phyloP scores from a whole-genome alignment of 2,113 vertebrate species.

The Phrynosoma blainvillii region DNA sequence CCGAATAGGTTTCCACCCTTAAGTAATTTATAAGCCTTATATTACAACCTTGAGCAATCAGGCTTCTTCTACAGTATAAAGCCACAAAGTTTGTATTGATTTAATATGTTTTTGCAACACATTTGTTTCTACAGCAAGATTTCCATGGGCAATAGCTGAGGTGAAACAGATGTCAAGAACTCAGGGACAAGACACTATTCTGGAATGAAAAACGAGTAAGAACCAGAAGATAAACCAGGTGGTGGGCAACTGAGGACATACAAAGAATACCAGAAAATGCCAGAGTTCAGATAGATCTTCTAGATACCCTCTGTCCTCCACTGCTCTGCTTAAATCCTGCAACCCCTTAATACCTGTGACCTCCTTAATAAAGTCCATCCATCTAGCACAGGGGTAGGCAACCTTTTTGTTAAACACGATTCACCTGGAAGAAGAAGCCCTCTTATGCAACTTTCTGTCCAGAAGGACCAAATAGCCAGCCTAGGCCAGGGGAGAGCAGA shows the following conservation, averaged over 20 bases:
- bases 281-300: background rate
- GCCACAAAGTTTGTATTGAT: background rate
- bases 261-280: background rate
- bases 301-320: too few relatives aligned
- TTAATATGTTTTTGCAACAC: background rate
- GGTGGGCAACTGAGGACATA: background rate
- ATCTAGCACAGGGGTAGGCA: too few relatives aligned
- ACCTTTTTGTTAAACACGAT: background rate
- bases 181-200: background rate
- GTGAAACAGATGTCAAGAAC: background rate
- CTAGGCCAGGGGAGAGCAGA: background rate
- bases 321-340: too few relatives aligned
- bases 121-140: background rate
- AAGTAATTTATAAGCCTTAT: slow-evolving; percentile 20
- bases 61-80: background rate
- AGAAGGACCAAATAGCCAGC: background rate
- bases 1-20: slow-evolving; percentile 23
- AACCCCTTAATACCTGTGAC: too few relatives aligned
- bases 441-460: background rate
- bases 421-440: background rate
- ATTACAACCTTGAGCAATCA: slow-evolving; percentile 3
- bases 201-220: background rate
- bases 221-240: background rate
- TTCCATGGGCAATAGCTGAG: background rate
- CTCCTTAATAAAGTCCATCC: too few relatives aligned